Conservation (phyloP, 1,140 invertebrate genomes). For the Tetraneura akinire region DNA sequence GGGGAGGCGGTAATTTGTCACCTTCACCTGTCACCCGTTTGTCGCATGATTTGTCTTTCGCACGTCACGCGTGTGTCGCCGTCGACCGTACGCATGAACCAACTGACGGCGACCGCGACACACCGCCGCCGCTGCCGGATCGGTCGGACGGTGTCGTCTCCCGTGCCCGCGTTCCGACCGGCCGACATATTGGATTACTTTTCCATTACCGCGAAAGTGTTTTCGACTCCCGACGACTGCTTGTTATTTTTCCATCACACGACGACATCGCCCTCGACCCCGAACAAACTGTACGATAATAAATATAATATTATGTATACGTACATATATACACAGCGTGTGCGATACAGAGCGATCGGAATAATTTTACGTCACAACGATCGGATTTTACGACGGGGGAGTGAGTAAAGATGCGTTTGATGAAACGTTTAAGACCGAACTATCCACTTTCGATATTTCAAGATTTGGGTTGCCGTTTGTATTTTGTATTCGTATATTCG, state of each 20-base stretch:
- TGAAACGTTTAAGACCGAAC: no score
- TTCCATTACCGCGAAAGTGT: constrained; percentile 48
- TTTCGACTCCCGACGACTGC: constrained; percentile 37
- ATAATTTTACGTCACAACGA: no score
- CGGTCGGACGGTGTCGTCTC: not conserved
- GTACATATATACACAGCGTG: no score
- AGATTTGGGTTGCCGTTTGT: no score
- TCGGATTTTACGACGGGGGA: no score
- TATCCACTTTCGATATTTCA: no score
- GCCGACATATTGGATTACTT: constrained; percentile 34
- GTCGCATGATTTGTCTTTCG: constrained; percentile 51
- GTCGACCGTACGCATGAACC: not conserved
- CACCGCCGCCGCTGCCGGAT: not conserved
- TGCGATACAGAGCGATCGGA: no score
- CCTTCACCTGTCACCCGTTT: constrained; percentile 50
- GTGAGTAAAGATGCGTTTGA: no score
- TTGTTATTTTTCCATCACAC: constrained; percentile 50
- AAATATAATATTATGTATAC: no score
- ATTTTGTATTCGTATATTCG: no score
- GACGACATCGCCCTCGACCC: not conserved
- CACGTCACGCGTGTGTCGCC: constrained; percentile 31
- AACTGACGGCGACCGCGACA: not conserved
- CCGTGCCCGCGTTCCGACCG: not conserved
- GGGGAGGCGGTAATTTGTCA: constrained; percentile 41
- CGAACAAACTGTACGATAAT: no score